Evolutionary conservation across 2,113 vertebrate genomes (phyloP).

Genomic region (Myiopsitta monachus): DNA sequence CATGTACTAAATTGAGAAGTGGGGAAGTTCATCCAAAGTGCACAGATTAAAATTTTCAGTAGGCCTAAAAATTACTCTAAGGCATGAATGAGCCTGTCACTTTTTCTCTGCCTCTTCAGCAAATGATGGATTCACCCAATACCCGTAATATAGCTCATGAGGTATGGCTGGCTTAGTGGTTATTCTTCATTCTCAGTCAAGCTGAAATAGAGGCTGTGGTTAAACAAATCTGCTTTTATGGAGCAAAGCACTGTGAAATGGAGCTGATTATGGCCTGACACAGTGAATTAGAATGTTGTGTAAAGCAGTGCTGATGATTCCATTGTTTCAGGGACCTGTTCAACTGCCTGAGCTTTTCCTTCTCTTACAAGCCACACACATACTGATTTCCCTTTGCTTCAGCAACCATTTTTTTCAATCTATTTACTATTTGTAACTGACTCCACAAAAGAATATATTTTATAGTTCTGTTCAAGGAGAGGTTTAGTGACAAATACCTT

Average conservation of each 20-base stretch:
- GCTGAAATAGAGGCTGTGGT: slow-evolving; percentile 87
- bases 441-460: neutral
- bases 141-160: slow-evolving; percentile 70
- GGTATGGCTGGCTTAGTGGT: slow-evolving; percentile 70
- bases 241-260: slow-evolving; percentile 84
- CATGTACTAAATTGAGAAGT: slow-evolving; percentile 77
- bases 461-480: neutral
- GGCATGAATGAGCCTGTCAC: slow-evolving; percentile 89
- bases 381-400: neutral
- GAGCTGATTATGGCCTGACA: slow-evolving; percentile 94
- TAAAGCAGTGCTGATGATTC: slow-evolving; percentile 67
- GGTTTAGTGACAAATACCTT: neutral
- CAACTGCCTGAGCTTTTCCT: neutral
- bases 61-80: slow-evolving; percentile 87
- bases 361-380: neutral
- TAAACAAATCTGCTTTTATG: slow-evolving; percentile 89
- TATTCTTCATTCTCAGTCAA: slow-evolving; percentile 75
- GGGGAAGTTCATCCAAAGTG: slow-evolving; percentile 86
- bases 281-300: slow-evolving; percentile 78
- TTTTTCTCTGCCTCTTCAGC: slow-evolving; percentile 79
- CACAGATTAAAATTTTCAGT: slow-evolving; percentile 88
- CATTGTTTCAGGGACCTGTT: slow-evolving; percentile 61
- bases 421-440: slow-evolving; percentile 9
- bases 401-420: neutral
- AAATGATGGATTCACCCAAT: slow-evolving; percentile 76